Conservation (phyloP, 2,888 invertebrate species). For the Protophormia terraenovae region DNA sequence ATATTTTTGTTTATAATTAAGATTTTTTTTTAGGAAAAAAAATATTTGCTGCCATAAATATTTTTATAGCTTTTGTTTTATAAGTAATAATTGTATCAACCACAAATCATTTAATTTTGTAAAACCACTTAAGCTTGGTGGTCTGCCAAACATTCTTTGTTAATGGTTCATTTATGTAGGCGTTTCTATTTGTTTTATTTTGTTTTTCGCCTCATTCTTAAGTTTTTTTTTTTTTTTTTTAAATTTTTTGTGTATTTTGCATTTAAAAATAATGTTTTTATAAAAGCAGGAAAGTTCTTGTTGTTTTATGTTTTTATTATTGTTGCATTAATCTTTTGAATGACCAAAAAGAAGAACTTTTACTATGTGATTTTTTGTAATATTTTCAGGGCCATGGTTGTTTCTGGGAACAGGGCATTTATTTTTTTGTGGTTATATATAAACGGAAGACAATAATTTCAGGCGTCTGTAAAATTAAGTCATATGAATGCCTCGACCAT, state of each 20-base stretch:
- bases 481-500: constrained; percentile 51
- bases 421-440: neutral
- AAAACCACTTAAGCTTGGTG: constrained; percentile 64
- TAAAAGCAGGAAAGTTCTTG: constrained; percentile 19
- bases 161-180: constrained; percentile 53
- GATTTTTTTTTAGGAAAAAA: neutral
- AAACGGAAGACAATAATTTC: constrained; percentile 66
- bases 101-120: constrained; percentile 64
- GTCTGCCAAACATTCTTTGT: constrained; percentile 55
- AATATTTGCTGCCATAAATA: neutral
- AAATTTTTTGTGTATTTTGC: constrained; percentile 13
- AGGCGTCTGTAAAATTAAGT: constrained; percentile 66
- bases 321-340: constrained; percentile 49
- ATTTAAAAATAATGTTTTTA: constrained; percentile 30
- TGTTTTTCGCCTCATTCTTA: constrained; percentile 15
- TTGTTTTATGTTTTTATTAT: neutral
- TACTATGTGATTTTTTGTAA: constrained; percentile 25
- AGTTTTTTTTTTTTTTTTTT: neutral
- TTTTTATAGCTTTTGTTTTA: constrained; percentile 1
- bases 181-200: constrained; percentile 41
- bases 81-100: constrained; percentile 38
- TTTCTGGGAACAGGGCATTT: constrained; percentile 20
- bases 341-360: constrained; percentile 41
- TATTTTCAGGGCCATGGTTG: constrained; percentile 58
- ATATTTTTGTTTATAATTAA: neutral